Base-by-base conservation (phyloP, 2,888 invertebrate species). In the Sisyra nigra region DNA sequence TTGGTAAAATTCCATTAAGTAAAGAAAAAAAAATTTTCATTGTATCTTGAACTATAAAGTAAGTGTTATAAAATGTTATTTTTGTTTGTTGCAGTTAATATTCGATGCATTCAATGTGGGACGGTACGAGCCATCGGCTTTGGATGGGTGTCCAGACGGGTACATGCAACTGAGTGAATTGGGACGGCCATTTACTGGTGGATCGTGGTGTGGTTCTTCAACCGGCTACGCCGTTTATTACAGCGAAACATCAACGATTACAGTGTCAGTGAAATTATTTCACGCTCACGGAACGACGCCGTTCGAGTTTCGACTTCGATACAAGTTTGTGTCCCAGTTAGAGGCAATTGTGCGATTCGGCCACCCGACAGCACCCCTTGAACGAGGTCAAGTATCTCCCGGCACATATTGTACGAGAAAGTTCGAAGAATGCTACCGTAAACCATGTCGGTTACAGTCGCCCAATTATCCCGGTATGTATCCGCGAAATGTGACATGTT, bases 381-480 rank as follows among this genome's bases (percentile, higher is more conserved):
- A 88, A 64, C 69, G 88, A 46, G 91, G 89, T 43, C 76, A 81
- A 46, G 82, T 84, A 41, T 85, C 88, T 2, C 87, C 84, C 2
- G 82, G 83, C 45, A 81, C 84, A 48, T 81, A 88, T 69, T 78
- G 84, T 68, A 77, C 87, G 57, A 69, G 88, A 54, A 78, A 87
- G 59, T 80, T 86, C 64, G 79, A 89, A 68, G 79, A 88, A 65
- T 82, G 86, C 65, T 80, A 84, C 59, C 74, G 82, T 48, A 85
- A 84, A 57, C 78, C 80, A 46, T 89, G 91, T 59, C 77, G 85
- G 41, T 68, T 89, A 49, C 89, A 89, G 64, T 86, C 85, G 50
- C 89, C 91, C 41, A 89, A 89, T 64, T 91, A 87, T 60, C 89
- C 89, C 9, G 88, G 88, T 45, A 84, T 88, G 74, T 81, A 81